Evolutionary conservation across 2,113 vertebrate species (phyloP), one percentile per base, ranked within the genome.

Genomic region (Pseudois nayaur): DNA sequence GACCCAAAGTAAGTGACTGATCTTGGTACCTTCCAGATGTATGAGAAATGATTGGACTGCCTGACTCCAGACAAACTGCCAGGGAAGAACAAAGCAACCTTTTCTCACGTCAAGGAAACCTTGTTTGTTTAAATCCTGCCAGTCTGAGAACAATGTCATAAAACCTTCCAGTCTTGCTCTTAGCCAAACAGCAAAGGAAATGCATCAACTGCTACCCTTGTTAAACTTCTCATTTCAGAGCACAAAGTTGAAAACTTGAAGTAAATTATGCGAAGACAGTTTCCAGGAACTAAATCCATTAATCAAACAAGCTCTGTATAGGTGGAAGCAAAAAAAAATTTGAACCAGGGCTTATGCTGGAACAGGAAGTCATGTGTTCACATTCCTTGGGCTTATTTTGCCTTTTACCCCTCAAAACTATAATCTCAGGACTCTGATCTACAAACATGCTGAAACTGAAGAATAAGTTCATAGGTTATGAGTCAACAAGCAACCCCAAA

Each of bases 111-210:
- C 91, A 48, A 60, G 29, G 85, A 36, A 91, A 50, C 27, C 62
- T 33, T 96, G 95, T 84, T 97, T 93, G 86, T 98, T 95, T 97
- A 96, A 97, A 95, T 48, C 36, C 84, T 96, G 91, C 57, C 91
- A 96, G 83, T n/a, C 74, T 54, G 93, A 91, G 95, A 90, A 55
- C 48, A 62, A 40, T 21, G 36, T 55, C 52, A 78, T 91, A 95
- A 98, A 97, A 92, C 60, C 94, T 95, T 64, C 93, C 52, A 76
- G 79, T 91, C 52, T 40, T 40, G 17, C 23, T 92, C 83, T 97
- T 86, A 86, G 92, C 97, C 89, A 97, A 95, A 96, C 23, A 95
- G 95, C 91, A 71, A 89, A 97, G 93, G 86, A 97, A 96, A 97
- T 95, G 40, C 89, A 93, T 87, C 86, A 81, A 55, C 54, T 43